Evolutionary conservation across 2,113 vertebrate genomes (phyloP).

Genomic region (Mellivora capensis): DNA sequence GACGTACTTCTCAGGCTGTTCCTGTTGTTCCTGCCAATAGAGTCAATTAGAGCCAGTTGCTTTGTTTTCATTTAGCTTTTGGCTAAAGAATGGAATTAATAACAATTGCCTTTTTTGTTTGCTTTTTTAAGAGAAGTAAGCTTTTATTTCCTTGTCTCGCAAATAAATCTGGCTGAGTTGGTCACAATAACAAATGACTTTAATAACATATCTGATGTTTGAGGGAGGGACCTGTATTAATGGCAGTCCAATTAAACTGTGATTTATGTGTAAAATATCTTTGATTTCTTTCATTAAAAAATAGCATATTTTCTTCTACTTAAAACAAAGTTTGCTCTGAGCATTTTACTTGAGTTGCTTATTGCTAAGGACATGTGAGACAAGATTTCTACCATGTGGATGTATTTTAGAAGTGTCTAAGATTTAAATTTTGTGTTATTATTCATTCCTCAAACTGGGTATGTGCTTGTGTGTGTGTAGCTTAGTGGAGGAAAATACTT

Average conservation of each 20-base stretch:
- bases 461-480: not conserved
- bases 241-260: not conserved
- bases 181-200: not conserved
- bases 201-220: not conserved
- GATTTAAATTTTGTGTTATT: constrained; percentile 25
- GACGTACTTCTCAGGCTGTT: not conserved
- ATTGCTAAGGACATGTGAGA: not conserved
- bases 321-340: not conserved
- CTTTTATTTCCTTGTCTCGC: not conserved
- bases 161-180: not conserved
- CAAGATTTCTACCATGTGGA: not conserved
- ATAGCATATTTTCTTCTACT: not conserved
- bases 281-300: not conserved
- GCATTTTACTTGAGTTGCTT: not conserved
- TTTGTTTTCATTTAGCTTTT: constrained; percentile 37
- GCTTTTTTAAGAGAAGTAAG: not conserved
- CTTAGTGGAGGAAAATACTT: not conserved
- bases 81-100: constrained; percentile 8
- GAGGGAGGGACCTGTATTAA: not conserved
- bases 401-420: not conserved
- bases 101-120: not conserved
- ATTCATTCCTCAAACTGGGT: not conserved
- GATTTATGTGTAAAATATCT: not conserved
- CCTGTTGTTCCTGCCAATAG: not conserved
- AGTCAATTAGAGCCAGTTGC: not conserved